These are phyloP conservation scores for Cheilosia vulpina DNA, from an alignment of 2,888 invertebrate genomes.

Conservation along the genomic window DNA sequence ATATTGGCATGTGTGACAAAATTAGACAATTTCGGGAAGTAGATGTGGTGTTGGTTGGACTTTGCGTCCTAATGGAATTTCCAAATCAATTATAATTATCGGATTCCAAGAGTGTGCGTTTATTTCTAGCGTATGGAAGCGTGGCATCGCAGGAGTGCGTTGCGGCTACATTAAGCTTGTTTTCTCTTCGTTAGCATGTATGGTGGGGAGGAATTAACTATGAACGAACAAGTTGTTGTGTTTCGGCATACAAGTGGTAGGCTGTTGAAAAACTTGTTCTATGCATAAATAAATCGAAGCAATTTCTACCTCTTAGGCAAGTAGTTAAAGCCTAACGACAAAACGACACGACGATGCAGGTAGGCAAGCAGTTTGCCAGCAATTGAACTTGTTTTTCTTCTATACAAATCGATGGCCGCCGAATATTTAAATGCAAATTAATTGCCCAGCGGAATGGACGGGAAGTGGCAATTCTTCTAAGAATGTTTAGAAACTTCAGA, in stretches of 20 bases:
- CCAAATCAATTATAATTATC: slow-evolving; percentile 46
- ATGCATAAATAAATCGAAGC: slow-evolving; percentile 62
- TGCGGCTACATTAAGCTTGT: background rate
- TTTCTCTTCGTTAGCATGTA: background rate
- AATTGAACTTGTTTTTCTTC: slow-evolving; percentile 30
- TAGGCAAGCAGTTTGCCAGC: slow-evolving; percentile 8
- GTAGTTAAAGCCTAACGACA: slow-evolving; percentile 40
- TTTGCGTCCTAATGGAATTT: slow-evolving; percentile 8
- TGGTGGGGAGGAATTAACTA: slow-evolving; percentile 19
- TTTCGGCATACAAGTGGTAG: slow-evolving; percentile 48
- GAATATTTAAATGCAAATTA: slow-evolving; percentile 26
- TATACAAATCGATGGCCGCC: slow-evolving; percentile 13
- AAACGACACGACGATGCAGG: slow-evolving; percentile 13
- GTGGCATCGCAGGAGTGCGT: background rate
- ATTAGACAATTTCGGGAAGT: slow-evolving; percentile 53
- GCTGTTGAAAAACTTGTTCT: slow-evolving; percentile 60
- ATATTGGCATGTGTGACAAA: slow-evolving; percentile 51
- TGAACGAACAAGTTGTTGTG: slow-evolving; percentile 59
- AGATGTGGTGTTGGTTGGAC: slow-evolving; percentile 21
- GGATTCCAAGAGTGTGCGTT: slow-evolving; percentile 30
- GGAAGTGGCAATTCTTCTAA: background rate
- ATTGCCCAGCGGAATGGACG: slow-evolving; percentile 7
- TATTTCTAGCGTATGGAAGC: background rate
- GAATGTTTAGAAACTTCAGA: too few relatives aligned
- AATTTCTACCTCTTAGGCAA: slow-evolving; percentile 33